A percentile compares a stretch with the other conserved stretches of the same genome.
Conservation (phyloP, 2,888 invertebrate species). For the Caenorhabditis plicata region DNA sequence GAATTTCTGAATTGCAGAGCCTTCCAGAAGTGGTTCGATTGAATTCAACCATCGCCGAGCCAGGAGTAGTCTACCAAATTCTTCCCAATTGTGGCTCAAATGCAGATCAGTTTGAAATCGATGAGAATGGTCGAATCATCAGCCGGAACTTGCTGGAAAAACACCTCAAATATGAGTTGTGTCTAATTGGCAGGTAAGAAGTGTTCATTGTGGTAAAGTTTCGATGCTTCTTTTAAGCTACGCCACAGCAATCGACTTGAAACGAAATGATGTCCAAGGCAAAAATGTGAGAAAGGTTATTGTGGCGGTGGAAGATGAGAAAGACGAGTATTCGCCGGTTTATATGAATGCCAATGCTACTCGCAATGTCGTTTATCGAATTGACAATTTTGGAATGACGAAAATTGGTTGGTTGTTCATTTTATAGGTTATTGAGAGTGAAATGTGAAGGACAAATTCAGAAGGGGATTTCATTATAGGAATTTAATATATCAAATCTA, state of each 20-base stretch:
- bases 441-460: neutral
- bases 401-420: neutral
- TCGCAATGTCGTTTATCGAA: neutral
- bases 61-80: conserved; percentile 15
- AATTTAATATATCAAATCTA: too few species aligned
- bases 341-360: neutral
- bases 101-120: conserved; percentile 20
- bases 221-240: too few species aligned
- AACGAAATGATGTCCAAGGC: too few species aligned
- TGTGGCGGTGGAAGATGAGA: conserved; percentile 5
- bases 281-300: conserved; percentile 15
- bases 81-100: conserved; percentile 23
- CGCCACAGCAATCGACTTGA: too few species aligned
- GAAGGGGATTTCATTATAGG: too few species aligned
- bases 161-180: too few species aligned
- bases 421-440: neutral
- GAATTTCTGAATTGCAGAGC: conserved; percentile 11
- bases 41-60: conserved; percentile 4
- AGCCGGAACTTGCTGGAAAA: too few species aligned
- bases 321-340: neutral
- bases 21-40: conserved; percentile 10
- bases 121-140: conserved; percentile 21
- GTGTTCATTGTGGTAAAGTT: conserved; percentile 20
- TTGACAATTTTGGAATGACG: neutral
- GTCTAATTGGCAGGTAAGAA: conserved; percentile 16